Percentiles rank a stretch among this genome's conserved stretches.
phyloP scores from a whole-genome alignment of 2,888 invertebrate genomes.

The Eristalis tenax region DNA sequence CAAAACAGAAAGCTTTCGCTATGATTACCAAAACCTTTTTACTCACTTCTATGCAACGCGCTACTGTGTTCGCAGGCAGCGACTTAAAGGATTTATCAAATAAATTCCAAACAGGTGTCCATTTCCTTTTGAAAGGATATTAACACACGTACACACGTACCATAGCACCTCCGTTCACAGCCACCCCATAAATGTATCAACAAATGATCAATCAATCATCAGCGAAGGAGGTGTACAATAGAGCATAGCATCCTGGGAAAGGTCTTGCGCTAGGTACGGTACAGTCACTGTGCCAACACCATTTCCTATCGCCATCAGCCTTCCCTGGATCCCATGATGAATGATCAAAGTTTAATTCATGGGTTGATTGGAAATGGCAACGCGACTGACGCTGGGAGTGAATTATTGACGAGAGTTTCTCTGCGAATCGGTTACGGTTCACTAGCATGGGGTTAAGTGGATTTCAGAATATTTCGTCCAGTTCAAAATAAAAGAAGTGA shows the following conservation, averaged over 20 bases:
- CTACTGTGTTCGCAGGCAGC: neutral
- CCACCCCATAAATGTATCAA: conserved; percentile 22
- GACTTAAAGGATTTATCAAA: conserved; percentile 2
- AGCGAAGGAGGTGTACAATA: conserved; percentile 9
- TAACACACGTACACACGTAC: neutral
- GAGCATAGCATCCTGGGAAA: neutral
- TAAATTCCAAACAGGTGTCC: conserved; percentile 22
- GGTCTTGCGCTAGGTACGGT: conserved; percentile 2
- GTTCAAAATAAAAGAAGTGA: neutral
- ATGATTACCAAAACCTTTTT: neutral
- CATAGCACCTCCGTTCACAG: conserved; percentile 5
- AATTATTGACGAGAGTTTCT: conserved; percentile 9
- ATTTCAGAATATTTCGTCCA: neutral
- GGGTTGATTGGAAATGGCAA: conserved; percentile 20
- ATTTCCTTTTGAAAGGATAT: conserved; percentile 8
- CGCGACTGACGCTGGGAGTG: neutral
- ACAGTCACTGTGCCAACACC: conserved; percentile 1
- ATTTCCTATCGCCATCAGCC: conserved; percentile 12
- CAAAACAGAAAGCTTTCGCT: neutral
- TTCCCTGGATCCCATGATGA: conserved; percentile 15
- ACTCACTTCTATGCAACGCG: neutral
- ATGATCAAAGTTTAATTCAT: conserved; percentile 23
- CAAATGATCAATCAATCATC: conserved; percentile 30
- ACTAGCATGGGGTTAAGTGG: conserved; percentile 7
- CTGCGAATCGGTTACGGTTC: conserved; percentile 5